Evolutionary conservation across 2,113 vertebrate genomes (phyloP).

Genomic region (Mesocricetus auratus): DNA sequence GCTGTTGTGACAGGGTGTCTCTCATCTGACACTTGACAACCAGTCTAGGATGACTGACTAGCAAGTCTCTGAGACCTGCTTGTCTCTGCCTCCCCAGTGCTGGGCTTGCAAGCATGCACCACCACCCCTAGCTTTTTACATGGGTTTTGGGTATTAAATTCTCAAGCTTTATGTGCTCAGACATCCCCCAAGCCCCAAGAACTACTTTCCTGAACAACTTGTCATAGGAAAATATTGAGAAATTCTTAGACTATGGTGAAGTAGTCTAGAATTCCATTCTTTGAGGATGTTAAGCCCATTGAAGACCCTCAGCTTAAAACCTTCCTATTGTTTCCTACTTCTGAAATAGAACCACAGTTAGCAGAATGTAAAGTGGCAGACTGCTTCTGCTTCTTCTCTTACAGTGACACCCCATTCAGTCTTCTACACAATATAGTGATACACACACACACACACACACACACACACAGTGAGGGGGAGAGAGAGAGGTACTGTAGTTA

Average conservation of each 20-base stretch:
- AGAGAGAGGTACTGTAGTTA: constrained; percentile 52
- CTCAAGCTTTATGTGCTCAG: neutral
- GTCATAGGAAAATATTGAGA: constrained; percentile 18
- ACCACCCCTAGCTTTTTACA: neutral
- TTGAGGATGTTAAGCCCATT: constrained; percentile 62
- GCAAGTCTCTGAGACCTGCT: neutral
- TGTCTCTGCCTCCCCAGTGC: neutral
- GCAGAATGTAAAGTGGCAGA: constrained; percentile 76
- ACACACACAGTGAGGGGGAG: neutral
- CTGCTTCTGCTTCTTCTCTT: constrained; percentile 60
- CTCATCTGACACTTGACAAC: neutral
- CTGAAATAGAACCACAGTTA: constrained; percentile 65
- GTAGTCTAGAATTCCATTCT: constrained; percentile 53
- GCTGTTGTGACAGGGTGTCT: neutral
- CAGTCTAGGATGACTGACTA: neutral
- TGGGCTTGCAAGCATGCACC: neutral
- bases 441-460: neutral
- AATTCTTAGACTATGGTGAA: constrained; percentile 29
- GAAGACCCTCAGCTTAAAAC: constrained; percentile 61
- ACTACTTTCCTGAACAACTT: neutral
- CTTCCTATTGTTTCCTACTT: constrained; percentile 71
- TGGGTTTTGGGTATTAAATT: too few species aligned
- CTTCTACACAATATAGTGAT: constrained; percentile 67
- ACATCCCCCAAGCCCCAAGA: neutral
- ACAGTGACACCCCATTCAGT: constrained; percentile 57